Evolutionary conservation across 2,888 invertebrate genomes (phyloP).

Genomic region (Cactoblastis cactorum): DNA sequence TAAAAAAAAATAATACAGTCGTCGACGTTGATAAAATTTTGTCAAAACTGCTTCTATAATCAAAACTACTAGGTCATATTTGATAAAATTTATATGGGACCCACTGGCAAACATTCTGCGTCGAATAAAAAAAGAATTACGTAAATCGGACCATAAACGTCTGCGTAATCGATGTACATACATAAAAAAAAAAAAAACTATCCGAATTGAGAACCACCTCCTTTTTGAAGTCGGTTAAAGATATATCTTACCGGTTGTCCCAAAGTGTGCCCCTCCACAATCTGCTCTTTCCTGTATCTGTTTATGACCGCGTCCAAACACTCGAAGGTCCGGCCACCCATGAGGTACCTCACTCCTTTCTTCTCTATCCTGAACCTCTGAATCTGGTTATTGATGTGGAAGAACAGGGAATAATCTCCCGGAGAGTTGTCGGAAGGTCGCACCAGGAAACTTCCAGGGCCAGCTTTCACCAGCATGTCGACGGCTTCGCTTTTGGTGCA

Average conservation of each 20-base stretch:
- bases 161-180: too few species aligned
- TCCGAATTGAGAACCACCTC: too few species aligned
- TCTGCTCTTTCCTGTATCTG: constrained; percentile 96
- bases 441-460: constrained; percentile 94
- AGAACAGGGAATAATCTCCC: constrained; percentile 97
- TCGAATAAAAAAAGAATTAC: too few species aligned
- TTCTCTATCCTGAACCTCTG: constrained; percentile 98
- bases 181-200: too few species aligned
- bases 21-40: too few species aligned
- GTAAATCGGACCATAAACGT: too few species aligned
- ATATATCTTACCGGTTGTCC: constrained; percentile 92
- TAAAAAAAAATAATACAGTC: too few species aligned
- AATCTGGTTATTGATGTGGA: constrained; percentile 98
- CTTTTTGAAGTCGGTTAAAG: too few species aligned
- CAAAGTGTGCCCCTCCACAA: constrained; percentile 96
- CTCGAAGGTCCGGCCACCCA: constrained; percentile 98
- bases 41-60: too few species aligned
- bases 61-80: too few species aligned
- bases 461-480: constrained; percentile 96
- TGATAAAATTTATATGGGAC: too few species aligned
- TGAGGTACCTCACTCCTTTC: constrained; percentile 95
- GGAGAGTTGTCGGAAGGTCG: constrained; percentile 98
- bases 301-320: constrained; percentile 97
- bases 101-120: too few species aligned
- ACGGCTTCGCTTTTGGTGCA: constrained; percentile 98